phyloP scores from a whole-genome alignment of 2,113 vertebrate genomes.

The Rhizomys pruinosus region DNA sequence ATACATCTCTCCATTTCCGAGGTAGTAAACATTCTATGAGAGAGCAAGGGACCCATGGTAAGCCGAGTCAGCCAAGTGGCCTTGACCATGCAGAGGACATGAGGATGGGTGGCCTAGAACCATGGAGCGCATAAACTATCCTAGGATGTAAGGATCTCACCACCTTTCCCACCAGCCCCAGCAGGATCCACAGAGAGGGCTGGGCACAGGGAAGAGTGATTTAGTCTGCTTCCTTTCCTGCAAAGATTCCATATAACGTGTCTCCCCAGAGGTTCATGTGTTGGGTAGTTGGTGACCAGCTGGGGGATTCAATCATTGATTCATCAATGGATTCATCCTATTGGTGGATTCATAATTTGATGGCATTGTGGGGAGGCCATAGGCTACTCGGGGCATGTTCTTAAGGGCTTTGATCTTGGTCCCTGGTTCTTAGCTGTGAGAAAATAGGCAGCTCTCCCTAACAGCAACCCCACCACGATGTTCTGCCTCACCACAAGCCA shows the following conservation, averaged over 20 bases:
- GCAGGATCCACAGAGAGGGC: neutral
- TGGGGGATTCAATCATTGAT: neutral
- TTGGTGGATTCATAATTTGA: neutral
- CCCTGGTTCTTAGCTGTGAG: too few species aligned
- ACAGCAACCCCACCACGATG: neutral
- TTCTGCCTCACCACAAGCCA: neutral
- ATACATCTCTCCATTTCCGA: conserved; percentile 67
- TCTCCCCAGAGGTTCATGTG: neutral
- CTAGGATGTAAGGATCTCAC: neutral
- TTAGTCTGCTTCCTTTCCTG: neutral
- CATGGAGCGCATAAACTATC: neutral
- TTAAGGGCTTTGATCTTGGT: neutral
- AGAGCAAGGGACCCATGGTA: neutral
- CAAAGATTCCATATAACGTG: neutral
- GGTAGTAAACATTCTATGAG: conserved; percentile 74
- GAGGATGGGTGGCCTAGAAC: neutral
- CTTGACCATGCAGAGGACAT: neutral
- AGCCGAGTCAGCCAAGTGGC: neutral
- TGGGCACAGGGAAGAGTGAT: neutral
- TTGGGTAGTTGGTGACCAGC: neutral
- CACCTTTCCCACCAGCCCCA: neutral
- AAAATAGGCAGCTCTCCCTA: too few species aligned
- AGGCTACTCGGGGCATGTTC: neutral
- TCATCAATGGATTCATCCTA: neutral
- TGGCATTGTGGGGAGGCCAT: neutral